Evolutionary conservation across 2,113 vertebrate species (phyloP), one percentile per base, ranked within the genome.

Genomic region (Channa maculata): DNA sequence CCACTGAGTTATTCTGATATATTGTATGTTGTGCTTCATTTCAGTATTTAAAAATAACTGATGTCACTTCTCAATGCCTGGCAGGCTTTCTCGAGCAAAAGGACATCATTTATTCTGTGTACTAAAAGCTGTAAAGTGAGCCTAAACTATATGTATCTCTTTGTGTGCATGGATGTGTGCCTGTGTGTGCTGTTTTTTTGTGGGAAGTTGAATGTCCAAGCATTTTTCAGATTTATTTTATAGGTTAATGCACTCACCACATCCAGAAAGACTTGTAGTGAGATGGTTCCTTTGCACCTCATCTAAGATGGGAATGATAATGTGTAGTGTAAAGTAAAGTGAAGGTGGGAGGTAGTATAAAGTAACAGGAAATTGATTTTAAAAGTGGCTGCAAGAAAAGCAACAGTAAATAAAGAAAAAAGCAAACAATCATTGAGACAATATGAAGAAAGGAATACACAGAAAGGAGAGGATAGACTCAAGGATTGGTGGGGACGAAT

Each of bases 11-110:
- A 33, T 51, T 74, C 52, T 83, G 75, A 86, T 86, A 49, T 82
- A 84, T 79, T 79, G 80, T 71, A 55, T 78, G 69, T 53, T 77
- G 53, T 87, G 24, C 24, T 24, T 24, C 24, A 24, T 24, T 24
- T 24, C 24, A 69, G 63, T 58, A 63, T 80, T 88, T 87, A 80
- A 80, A 70, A 90, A 86, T 89, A 86, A 87, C 33, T 70, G 53
- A 84, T 89, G 74, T 54, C 8, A 12, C 77, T 71, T 63, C 53
- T 75, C 55, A 58, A 54, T 68, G 62, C 78, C 84, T 75, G 15
- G n/a, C 33, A 69, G 82, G 62, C 75, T 55, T 75, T 49, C 33
- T 62, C 72, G 39, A 69, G 72, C 57, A 78, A 36, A 70, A 55
- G 71, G 62, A 71, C 55, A 53, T 85, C 80, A 84, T 91, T 83